Base-by-base conservation (phyloP, 1,140 invertebrate genomes). In the Papilio aristodemus region DNA sequence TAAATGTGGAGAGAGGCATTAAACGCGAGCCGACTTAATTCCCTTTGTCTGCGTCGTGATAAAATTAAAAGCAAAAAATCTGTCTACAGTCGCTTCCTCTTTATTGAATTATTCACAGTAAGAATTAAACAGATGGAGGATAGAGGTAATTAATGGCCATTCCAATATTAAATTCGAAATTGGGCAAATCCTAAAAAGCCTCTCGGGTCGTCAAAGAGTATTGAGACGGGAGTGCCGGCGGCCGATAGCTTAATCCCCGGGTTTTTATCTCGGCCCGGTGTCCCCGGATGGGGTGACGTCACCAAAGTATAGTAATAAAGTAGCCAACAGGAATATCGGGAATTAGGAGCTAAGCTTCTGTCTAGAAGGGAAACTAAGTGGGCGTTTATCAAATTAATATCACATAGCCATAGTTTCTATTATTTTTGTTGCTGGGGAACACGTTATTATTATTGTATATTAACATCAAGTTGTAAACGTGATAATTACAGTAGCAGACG, bases 111-210 rank as follows among this genome's bases (percentile, higher is more conserved):
- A 62, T 62, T 62, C 59, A 62, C 27, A 19, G 32, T 62, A 62
- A 38, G 59, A 62, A 62, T 62, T 62, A 62, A 38, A 37, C 59
- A 58, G 27, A 36, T 32, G 57, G 38, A 2, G 43, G 59, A 62
- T 38, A 62, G 14, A 37, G 27, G 59, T 62, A 62, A 62, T 62
- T 62, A 62, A 62, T 62, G 59, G 59, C 59, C 27, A 62, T 62
- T 38, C 32, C 59, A 36, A 62, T 62, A 62, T 62, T 62, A 62
- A 62, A 38, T 62, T 62, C 59, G 32, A 62, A 62, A 62, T 62
- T 62, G 59, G 59, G 36, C 14, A 62, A 62, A 62, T 62, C 59
- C 59, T 62, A 62, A 62, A 62, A 62, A 38, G 59, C 59, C 59
- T 62, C 36, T 62, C 59, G 59, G 59, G 59, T 62, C 59, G 59